phyloP scores from a whole-genome alignment of 2,888 invertebrate genomes.

The Stenodera caucasica region DNA sequence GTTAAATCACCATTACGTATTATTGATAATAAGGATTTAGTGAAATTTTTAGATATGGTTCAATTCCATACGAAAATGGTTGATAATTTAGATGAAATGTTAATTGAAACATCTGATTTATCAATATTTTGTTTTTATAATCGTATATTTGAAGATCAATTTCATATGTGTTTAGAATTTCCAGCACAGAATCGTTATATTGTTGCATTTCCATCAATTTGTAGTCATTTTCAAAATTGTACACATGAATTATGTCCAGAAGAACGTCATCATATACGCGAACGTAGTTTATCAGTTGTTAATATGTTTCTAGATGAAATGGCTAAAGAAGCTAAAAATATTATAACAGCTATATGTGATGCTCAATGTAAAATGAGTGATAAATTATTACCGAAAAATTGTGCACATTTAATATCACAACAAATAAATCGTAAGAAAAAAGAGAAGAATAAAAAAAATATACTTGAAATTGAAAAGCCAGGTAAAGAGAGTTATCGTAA shows the following conservation, averaged over 20 bases:
- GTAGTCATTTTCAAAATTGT: slow-evolving; percentile 97
- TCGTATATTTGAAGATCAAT: slow-evolving; percentile 96
- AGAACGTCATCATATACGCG: slow-evolving; percentile 95
- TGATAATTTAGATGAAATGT: slow-evolving; percentile 94
- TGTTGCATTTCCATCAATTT: slow-evolving; percentile 96
- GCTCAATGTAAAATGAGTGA: slow-evolving; percentile 98
- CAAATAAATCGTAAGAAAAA: slow-evolving; percentile 89
- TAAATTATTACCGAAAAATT: slow-evolving; percentile 92
- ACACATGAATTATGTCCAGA: slow-evolving; percentile 98
- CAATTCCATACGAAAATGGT: slow-evolving; percentile 98
- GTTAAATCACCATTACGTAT: slow-evolving; percentile 78
- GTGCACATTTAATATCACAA: slow-evolving; percentile 87
- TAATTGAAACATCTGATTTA: slow-evolving; percentile 95
- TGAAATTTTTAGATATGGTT: slow-evolving; percentile 91
- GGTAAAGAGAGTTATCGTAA: slow-evolving; percentile 96
- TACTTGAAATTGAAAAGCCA: slow-evolving; percentile 85
- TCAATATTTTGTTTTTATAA: slow-evolving; percentile 98
- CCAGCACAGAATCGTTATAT: slow-evolving; percentile 98
- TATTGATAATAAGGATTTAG: slow-evolving; percentile 81
- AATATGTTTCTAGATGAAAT: slow-evolving; percentile 98
- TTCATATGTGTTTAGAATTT: slow-evolving; percentile 98
- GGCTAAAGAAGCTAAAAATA: slow-evolving; percentile 98
- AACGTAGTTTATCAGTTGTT: slow-evolving; percentile 92
- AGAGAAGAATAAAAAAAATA: slow-evolving; percentile 87
- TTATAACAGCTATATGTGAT: slow-evolving; percentile 97